These are phyloP conservation scores for Chrysocyon brachyurus DNA, from an alignment of 2,797 vertebrate genomes.

Conservation along the genomic window DNA sequence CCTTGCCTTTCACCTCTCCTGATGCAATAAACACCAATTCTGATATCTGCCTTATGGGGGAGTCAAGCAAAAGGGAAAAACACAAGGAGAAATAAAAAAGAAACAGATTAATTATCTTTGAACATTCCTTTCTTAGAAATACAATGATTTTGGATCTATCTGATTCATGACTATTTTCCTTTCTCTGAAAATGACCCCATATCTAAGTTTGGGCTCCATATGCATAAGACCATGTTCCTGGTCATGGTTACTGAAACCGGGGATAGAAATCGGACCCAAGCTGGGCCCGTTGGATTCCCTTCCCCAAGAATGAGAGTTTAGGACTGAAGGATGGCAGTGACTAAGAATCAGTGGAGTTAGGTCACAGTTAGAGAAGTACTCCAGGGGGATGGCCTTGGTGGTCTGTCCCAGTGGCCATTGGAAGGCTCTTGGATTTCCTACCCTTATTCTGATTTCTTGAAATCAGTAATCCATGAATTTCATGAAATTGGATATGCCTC, in stretches of 20 bases:
- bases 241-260: not conserved
- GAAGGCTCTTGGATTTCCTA: not conserved
- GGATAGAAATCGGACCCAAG: not conserved
- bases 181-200: not conserved
- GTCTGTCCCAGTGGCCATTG: not conserved
- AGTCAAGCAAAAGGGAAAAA: not conserved
- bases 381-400: too few relatives aligned
- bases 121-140: not conserved
- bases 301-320: not conserved
- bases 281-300: not conserved
- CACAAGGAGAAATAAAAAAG: constrained; percentile 18
- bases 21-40: not conserved
- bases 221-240: not conserved
- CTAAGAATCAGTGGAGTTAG: not conserved
- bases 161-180: not conserved
- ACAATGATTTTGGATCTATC: not conserved
- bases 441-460: constrained; percentile 28
- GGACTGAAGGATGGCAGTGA: not conserved
- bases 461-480: not conserved
- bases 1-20: not conserved
- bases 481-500: not conserved
- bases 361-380: not conserved
- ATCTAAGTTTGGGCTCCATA: not conserved
- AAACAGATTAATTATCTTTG: not conserved
- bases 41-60: not conserved